Percentiles rank a stretch among this genome's conserved stretches.
Evolutionary conservation across 2,888 invertebrate genomes (phyloP).

Genomic region (Pheosia gnoma): DNA sequence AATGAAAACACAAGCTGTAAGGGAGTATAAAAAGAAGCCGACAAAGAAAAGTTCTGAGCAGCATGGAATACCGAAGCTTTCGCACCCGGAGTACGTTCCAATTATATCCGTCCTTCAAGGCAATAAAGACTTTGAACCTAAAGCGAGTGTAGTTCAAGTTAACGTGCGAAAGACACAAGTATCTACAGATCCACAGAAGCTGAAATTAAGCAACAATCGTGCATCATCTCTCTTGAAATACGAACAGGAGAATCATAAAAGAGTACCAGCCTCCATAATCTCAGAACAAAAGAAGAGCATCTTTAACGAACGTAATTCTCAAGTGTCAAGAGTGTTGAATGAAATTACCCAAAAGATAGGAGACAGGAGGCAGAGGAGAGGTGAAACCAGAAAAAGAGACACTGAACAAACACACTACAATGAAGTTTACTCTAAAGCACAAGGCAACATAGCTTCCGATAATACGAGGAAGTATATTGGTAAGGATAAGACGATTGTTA

Average conservation of each 20-base stretch:
- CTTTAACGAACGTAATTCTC: conserved; percentile 33
- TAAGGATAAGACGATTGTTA: conserved; percentile 38
- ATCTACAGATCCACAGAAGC: conserved; percentile 41
- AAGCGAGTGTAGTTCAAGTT: conserved; percentile 40
- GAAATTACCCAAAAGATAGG: conserved; percentile 40
- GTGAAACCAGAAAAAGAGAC: conserved; percentile 44
- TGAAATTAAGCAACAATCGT: conserved; percentile 43
- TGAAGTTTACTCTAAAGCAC: conserved; percentile 28
- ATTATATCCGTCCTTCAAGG: not conserved
- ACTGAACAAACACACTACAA: conserved; percentile 21
- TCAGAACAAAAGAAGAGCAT: conserved; percentile 28
- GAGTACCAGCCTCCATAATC: conserved; percentile 22
- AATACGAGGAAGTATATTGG: conserved; percentile 49
- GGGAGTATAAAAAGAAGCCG: not conserved
- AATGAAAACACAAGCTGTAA: not conserved
- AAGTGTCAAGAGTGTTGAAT: conserved; percentile 39
- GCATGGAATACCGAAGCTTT: not conserved
- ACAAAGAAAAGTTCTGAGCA: not conserved
- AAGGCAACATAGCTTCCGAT: conserved; percentile 40
- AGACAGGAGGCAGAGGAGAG: conserved; percentile 34
- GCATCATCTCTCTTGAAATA: conserved; percentile 22
- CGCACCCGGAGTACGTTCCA: not conserved
- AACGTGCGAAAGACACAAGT: conserved; percentile 47
- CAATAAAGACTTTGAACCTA: conserved; percentile 26
- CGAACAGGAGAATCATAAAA: conserved; percentile 34